Conservation (phyloP, 2,888 invertebrate genomes). For the Dryobotodes eremita region DNA sequence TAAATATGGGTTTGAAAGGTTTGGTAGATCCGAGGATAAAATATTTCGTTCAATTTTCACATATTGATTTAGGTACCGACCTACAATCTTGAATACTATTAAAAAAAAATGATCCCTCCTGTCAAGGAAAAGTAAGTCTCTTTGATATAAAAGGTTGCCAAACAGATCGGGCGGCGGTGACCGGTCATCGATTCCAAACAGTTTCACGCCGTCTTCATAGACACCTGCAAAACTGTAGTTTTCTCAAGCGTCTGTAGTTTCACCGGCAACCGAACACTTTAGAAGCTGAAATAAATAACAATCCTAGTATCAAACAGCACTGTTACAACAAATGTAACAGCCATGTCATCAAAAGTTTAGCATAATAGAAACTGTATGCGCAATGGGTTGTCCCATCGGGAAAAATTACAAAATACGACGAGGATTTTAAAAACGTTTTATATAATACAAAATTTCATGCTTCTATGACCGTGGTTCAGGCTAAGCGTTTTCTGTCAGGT, state of each 20-base stretch:
- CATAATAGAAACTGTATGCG: not conserved
- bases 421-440: not conserved
- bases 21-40: not conserved
- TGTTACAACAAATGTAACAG: not conserved
- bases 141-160: not conserved
- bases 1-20: not conserved
- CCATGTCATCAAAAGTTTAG: not conserved
- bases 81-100: not conserved
- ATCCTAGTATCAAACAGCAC: not conserved
- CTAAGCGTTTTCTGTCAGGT: not conserved
- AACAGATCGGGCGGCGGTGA: not conserved
- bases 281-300: not conserved
- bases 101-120: too few relatives aligned
- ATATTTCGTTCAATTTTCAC: not conserved
- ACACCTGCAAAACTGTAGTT: not conserved
- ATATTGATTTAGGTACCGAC: not conserved
- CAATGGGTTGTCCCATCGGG: not conserved
- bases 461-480: not conserved
- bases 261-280: not conserved
- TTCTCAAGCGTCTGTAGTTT: slow-evolving; percentile 10
- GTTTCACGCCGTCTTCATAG: not conserved
- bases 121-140: not conserved
- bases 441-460: not conserved
- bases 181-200: not conserved
- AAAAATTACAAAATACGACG: not conserved